Evolutionary conservation across 1,140 invertebrate genomes (phyloP).

Genomic region (Drosophila micromelanica): DNA sequence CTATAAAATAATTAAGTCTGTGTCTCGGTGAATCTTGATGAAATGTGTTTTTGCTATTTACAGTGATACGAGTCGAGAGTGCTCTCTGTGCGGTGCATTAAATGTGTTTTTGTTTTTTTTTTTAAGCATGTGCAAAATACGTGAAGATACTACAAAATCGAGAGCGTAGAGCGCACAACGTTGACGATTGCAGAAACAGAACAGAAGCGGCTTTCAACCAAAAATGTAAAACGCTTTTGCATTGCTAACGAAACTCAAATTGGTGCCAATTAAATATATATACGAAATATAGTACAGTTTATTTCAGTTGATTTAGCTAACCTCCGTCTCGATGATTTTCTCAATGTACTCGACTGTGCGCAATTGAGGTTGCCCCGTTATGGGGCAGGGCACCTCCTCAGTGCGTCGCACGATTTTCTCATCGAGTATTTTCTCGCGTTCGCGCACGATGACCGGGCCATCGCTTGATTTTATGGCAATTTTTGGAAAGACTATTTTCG

Average conservation of each 20-base stretch:
- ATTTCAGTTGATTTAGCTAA: conserved; percentile 85
- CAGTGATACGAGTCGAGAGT: conserved; percentile 37
- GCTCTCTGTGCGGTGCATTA: conserved; percentile 34
- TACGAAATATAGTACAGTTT: conserved; percentile 41
- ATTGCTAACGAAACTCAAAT: conserved; percentile 55
- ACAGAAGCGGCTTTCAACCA: conserved; percentile 56
- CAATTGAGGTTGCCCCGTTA: conserved; percentile 92
- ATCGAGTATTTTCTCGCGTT: conserved; percentile 94
- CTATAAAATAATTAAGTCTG: conserved; percentile 76
- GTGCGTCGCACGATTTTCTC: conserved; percentile 94
- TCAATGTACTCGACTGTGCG: conserved; percentile 96
- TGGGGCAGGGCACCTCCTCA: conserved; percentile 94
- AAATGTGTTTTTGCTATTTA: conserved; percentile 39
- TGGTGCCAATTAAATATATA: conserved; percentile 66
- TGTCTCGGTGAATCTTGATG: conserved; percentile 34
- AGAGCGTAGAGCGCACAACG: conserved; percentile 24
- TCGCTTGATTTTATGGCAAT: conserved; percentile 92
- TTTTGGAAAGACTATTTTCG: conserved; percentile 88
- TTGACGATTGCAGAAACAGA: conserved; percentile 45
- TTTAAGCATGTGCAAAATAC: conserved; percentile 49
- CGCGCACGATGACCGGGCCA: conserved; percentile 91
- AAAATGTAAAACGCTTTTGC: conserved; percentile 39
- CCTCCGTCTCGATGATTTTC: conserved; percentile 97
- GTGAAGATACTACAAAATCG: conserved; percentile 41
- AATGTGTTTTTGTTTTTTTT: conserved; percentile 2